phyloP scores from a whole-genome alignment of 2,888 invertebrate genomes.

The Eugnorisma glareosa region DNA sequence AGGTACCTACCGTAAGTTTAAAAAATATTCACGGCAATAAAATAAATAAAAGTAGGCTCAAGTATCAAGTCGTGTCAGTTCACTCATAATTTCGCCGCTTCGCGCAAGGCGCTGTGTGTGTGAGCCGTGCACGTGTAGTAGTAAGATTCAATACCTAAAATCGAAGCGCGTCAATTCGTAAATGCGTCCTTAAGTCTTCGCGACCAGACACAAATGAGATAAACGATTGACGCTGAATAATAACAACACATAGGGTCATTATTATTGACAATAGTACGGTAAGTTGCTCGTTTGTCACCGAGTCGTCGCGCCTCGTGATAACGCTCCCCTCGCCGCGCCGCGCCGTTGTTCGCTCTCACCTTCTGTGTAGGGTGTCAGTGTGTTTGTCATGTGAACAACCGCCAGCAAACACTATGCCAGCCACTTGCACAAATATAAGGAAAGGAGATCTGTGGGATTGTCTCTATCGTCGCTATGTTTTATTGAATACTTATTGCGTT shows the following conservation, averaged over 20 bases:
- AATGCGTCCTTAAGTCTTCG: too few relatives aligned
- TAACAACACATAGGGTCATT: constrained; percentile 78
- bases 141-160: too few relatives aligned
- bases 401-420: constrained; percentile 73
- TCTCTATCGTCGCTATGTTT: constrained; percentile 31
- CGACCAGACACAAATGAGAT: constrained; percentile 83
- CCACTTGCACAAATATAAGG: constrained; percentile 70
- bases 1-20: too few relatives aligned
- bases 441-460: constrained; percentile 55
- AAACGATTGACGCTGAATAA: constrained; percentile 81
- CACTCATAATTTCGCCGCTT: too few relatives aligned
- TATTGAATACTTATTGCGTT: constrained; percentile 49
- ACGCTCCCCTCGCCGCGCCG: constrained; percentile 41
- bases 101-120: too few relatives aligned
- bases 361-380: constrained; percentile 41
- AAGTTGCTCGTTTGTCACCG: constrained; percentile 59
- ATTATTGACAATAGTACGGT: constrained; percentile 70
- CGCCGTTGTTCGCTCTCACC: constrained; percentile 53
- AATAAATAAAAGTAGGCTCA: too few relatives aligned
- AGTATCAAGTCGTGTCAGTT: too few relatives aligned
- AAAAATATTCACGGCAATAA: too few relatives aligned
- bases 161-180: too few relatives aligned
- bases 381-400: constrained; percentile 72
- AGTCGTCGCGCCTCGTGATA: constrained; percentile 53
- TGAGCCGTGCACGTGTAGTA: too few relatives aligned